Evolutionary conservation across 2,113 vertebrate genomes (phyloP), one percentile per base, ranked within the genome.

Genomic region (Nanger granti): DNA sequence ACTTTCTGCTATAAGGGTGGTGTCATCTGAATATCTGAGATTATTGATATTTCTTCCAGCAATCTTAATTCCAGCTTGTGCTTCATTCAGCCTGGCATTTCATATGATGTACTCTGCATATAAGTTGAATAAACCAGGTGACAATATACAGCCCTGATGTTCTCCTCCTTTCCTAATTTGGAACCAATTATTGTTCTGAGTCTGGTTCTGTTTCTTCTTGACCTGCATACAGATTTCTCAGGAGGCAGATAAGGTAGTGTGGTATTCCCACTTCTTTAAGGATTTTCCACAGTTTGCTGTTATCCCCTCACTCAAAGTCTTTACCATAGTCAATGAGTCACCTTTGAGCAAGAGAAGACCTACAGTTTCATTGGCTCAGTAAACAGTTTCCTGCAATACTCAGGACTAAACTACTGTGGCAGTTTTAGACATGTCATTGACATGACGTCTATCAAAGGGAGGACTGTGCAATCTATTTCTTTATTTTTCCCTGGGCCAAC

Each of bases 101-200:
- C 2, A 0, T 22, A 73, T 41, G 4, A 73, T 24, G n/a, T 24
- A 24, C 10, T 73, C n/a, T 73, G 10, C 69, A 41, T 12, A 41
- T 6, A 41, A 24, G 20, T 73, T 73, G n/a, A 41, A 73, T 41
- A 24, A 73, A 73, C 20, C 37, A 24, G n/a, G 20, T 73, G n/a
- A 73, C n/a, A 73, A 41, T 41, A 73, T 12, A 24, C n/a, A 41
- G 20, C n/a, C 69, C 69, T 24, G n/a, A 41, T 6, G 5, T 41
- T 41, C 1, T 73, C 66, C 1, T 73, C 66, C 66, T 73, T 73
- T 73, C 69, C 10, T 11, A 12, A 41, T 41, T 73, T 73, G 10
- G 69, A 73, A 73, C 5, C n/a, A 73, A 41, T 41, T 41, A 41
- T 41, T 73, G 3, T 73, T 73, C 69, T 41, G 10, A 11, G n/a